A percentile compares a stretch with the other conserved stretches of the same genome.
These are phyloP conservation scores for Plutomurus gul DNA, from an alignment of 1,140 invertebrate genomes.

Conservation along the genomic window DNA sequence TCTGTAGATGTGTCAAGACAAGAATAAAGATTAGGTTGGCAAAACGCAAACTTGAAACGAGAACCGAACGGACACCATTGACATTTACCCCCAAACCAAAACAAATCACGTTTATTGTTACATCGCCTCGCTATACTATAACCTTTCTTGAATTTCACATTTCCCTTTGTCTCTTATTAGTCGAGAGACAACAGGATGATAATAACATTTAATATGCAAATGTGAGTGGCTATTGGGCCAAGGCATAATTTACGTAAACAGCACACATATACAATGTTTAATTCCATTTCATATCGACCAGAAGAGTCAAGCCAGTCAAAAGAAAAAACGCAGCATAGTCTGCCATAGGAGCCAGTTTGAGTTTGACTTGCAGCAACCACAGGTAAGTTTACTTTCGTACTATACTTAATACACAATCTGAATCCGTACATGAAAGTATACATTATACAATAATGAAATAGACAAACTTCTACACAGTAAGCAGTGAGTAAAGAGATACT, in stretches of 20 bases:
- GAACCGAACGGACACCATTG: background rate
- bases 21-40: conserved; percentile 20
- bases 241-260: background rate
- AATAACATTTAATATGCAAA: background rate
- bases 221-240: conserved; percentile 2
- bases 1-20: conserved; percentile 14
- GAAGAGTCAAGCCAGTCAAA: too few species aligned
- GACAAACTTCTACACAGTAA: background rate
- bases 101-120: conserved; percentile 1
- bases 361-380: too few species aligned
- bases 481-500: background rate
- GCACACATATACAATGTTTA: background rate
- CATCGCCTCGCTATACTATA: too few species aligned
- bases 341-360: too few species aligned
- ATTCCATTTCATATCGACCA: background rate
- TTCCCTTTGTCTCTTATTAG: background rate
- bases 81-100: conserved; percentile 17
- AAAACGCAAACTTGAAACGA: conserved; percentile 2
- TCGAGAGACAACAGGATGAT: background rate
- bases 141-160: background rate
- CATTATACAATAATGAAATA: too few species aligned
- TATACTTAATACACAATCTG: too few species aligned
- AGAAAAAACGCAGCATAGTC: too few species aligned
- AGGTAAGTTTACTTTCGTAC: too few species aligned
- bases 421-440: too few species aligned